phyloP scores from a whole-genome alignment of 2,888 invertebrate genomes.

The Apamea anceps region DNA sequence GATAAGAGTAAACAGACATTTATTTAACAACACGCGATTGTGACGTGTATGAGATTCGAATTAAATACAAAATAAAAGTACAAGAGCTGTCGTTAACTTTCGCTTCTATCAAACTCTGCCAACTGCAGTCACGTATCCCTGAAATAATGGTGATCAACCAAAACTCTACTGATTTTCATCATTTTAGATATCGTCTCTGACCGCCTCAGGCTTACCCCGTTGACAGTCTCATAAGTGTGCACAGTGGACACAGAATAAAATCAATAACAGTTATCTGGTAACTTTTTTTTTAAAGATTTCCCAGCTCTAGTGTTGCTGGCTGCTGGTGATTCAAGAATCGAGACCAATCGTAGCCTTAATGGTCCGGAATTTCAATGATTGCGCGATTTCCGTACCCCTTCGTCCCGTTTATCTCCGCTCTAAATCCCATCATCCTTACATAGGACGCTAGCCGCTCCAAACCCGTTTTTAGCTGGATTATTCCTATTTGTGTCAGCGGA shows the following conservation, averaged over 20 bases:
- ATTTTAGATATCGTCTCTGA: neutral
- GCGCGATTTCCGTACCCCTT: conserved; percentile 73
- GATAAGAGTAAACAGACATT: conserved; percentile 30
- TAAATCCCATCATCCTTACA: conserved; percentile 66
- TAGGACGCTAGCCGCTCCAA: conserved; percentile 53
- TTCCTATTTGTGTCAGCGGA: conserved; percentile 62
- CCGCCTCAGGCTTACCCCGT: neutral
- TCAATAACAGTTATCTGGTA: conserved; percentile 5
- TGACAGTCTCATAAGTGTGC: neutral
- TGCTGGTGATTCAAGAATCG: conserved; percentile 46
- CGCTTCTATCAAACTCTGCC: neutral
- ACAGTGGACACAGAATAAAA: neutral
- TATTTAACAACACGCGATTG: conserved; percentile 9
- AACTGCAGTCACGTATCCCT: conserved; percentile 7
- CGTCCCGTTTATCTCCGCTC: conserved; percentile 65
- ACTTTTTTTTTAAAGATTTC: conserved; percentile 11
- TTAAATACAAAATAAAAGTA: neutral
- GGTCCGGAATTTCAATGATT: conserved; percentile 75
- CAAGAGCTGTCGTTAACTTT: conserved; percentile 9
- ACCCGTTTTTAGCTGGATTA: conserved; percentile 63
- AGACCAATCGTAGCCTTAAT: conserved; percentile 64
- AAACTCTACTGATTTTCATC: conserved; percentile 13
- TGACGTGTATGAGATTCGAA: neutral
- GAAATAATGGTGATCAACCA: conserved; percentile 20
- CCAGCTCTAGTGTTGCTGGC: neutral